A percentile compares a stretch with the other conserved stretches of the same genome.
phyloP scores from a whole-genome alignment of 2,113 vertebrate species.

The Turnix velox region DNA sequence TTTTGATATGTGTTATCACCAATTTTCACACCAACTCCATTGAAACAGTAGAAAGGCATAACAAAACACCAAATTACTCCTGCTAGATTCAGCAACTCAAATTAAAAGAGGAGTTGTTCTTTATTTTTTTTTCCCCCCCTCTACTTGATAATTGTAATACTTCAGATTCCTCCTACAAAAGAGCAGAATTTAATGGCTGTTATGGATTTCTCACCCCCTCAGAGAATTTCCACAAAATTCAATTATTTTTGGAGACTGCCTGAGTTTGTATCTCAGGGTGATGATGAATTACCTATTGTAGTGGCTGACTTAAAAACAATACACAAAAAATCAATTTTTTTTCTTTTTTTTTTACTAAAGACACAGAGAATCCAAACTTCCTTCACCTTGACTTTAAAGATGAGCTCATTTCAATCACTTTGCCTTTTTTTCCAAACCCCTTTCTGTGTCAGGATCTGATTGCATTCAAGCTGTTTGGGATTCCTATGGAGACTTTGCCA shows the following conservation, averaged over 20 bases:
- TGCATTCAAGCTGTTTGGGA: constrained; percentile 25
- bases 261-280: constrained; percentile 38
- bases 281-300: constrained; percentile 59
- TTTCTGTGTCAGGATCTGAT: constrained; percentile 19
- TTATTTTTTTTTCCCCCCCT: too few species aligned
- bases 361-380: not conserved
- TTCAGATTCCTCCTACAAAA: constrained; percentile 42
- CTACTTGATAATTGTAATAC: not conserved
- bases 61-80: not conserved
- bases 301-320: constrained; percentile 56
- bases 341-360: too few species aligned
- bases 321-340: constrained; percentile 68
- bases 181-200: constrained; percentile 50
- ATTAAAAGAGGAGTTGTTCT: not conserved
- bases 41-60: not conserved
- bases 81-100: not conserved
- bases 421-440: not conserved
- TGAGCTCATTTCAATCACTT: not conserved
- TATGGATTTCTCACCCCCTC: constrained; percentile 54
- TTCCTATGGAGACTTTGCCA: constrained; percentile 37
- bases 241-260: constrained; percentile 65
- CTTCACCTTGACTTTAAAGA: not conserved
- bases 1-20: not conserved
- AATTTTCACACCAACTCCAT: not conserved
- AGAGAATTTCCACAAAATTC: constrained; percentile 67